Conservation (phyloP, 2,113 vertebrate genomes). For the Salvelinus fontinalis region DNA sequence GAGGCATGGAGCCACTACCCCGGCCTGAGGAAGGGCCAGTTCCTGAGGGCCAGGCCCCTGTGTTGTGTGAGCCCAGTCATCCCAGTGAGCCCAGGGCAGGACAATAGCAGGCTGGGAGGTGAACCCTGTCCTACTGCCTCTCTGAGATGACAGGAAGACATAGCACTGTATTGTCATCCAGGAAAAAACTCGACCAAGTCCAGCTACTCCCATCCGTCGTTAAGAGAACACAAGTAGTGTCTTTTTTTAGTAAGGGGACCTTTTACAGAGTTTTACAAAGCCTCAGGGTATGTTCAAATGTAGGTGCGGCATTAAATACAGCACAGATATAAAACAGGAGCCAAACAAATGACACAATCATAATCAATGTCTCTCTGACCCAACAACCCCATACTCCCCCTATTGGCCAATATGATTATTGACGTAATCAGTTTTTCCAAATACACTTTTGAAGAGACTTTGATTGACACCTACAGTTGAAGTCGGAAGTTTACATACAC, state of each 20-base stretch:
- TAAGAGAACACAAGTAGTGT: conserved; percentile 28
- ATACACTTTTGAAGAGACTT: background rate
- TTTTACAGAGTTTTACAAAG: conserved; percentile 21
- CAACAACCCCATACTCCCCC: conserved; percentile 11
- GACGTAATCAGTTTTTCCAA: background rate
- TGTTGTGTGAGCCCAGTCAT: conserved; percentile 20
- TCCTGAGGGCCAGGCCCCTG: conserved; percentile 45
- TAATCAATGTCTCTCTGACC: conserved; percentile 46
- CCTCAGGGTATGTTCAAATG: conserved; percentile 26
- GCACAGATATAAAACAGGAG: conserved; percentile 3
- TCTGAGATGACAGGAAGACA: conserved; percentile 63
- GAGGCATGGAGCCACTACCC: conserved; percentile 5
- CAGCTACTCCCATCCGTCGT: conserved; percentile 62
- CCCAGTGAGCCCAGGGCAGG: conserved; percentile 26
- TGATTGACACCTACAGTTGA: background rate
- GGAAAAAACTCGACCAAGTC: conserved; percentile 41
- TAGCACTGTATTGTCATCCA: conserved; percentile 60
- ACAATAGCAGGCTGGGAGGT: conserved; percentile 66
- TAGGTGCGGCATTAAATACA: background rate
- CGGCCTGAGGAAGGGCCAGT: conserved; percentile 48
- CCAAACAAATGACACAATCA: conserved; percentile 28
- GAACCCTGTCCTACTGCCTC: conserved; percentile 52
- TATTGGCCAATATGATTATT: conserved; percentile 27
- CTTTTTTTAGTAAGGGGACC: conserved; percentile 56
- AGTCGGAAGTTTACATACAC: too few relatives aligned